Conservation (phyloP, 2,888 invertebrate species). For the Lasioglossum marginatum region DNA sequence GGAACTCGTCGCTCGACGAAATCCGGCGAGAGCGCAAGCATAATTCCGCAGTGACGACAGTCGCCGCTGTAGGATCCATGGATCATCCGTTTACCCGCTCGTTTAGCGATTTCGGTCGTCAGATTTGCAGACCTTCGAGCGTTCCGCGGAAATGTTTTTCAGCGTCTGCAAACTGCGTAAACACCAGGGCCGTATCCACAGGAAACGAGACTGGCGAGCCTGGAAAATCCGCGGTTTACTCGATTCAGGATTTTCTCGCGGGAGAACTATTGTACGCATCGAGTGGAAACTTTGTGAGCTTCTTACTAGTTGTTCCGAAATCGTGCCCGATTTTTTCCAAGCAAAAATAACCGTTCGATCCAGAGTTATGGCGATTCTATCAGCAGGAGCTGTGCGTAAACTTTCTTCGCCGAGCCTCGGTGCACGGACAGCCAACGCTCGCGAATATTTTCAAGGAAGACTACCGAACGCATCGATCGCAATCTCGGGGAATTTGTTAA, state of each 20-base stretch:
- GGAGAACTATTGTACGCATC: no score
- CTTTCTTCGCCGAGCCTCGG: no score
- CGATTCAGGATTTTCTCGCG: background rate
- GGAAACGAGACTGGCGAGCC: no score
- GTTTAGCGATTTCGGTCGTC: background rate
- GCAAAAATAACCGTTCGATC: background rate
- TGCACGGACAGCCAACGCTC: no score
- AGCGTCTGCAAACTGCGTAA: background rate
- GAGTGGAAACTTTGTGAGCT: background rate
- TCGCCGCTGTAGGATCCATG: background rate
- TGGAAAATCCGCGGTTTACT: background rate
- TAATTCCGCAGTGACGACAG: background rate
- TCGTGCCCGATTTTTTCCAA: background rate
- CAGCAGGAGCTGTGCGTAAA: no score
- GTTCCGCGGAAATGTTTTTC: background rate
- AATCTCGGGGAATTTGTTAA: background rate
- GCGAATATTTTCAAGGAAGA: background rate
- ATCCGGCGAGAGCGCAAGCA: background rate
- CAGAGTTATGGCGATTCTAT: no score
- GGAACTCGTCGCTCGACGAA: no score
- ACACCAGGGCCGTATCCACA: background rate
- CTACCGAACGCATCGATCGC: background rate
- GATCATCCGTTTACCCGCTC: background rate
- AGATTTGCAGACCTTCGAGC: constrained; percentile 1
- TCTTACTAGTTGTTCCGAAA: background rate